Conservation (phyloP, 1,140 invertebrate genomes). For the Euglossa dilemma region DNA sequence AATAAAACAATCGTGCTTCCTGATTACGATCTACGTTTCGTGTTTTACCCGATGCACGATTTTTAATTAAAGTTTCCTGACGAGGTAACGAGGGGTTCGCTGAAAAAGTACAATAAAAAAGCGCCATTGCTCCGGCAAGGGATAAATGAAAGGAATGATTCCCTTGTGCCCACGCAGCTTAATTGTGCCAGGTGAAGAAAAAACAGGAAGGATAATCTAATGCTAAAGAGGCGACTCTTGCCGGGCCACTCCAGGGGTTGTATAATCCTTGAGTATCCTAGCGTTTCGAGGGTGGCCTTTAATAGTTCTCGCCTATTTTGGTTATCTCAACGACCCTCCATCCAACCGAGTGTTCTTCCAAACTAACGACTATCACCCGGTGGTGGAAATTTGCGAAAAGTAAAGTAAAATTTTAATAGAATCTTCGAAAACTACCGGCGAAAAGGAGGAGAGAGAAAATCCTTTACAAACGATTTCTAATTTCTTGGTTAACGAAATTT, state of each 20-base stretch:
- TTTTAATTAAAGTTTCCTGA: background rate
- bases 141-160: background rate
- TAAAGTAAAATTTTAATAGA: background rate
- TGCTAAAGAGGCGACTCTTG: conserved; percentile 4
- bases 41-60: background rate
- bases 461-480: no score
- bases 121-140: background rate
- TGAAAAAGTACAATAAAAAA: background rate
- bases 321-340: background rate
- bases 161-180: background rate
- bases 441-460: no score
- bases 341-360: background rate
- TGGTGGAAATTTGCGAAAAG: no score
- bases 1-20: background rate
- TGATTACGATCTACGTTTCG: background rate
- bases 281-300: conserved; percentile 7
- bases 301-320: conserved; percentile 16
- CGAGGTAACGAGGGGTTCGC: background rate
- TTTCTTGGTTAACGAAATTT: no score
- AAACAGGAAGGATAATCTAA: background rate
- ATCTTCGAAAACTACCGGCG: background rate
- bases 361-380: background rate
- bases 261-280: background rate
- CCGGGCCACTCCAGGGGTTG: background rate
- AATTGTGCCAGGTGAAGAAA: background rate